A percentile compares a stretch with the other conserved stretches of the same genome.
These are phyloP conservation scores for Tenthredo amoena DNA, from an alignment of 2,888 invertebrate species.

Conservation along the genomic window DNA sequence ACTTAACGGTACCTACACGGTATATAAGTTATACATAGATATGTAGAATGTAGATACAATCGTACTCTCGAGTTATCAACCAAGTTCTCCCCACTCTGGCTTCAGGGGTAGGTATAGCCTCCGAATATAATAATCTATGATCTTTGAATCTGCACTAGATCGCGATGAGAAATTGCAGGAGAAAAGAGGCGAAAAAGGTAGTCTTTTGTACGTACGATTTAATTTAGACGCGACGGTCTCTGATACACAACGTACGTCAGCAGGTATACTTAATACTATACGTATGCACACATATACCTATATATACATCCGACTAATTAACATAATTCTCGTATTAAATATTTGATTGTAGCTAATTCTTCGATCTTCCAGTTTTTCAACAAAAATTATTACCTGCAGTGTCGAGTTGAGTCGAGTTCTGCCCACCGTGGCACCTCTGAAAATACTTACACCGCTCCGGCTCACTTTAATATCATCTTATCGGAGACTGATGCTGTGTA, in stretches of 20 bases:
- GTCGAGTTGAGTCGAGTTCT: neutral
- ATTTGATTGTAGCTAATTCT: neutral
- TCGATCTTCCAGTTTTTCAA: neutral
- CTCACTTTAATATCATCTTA: slow-evolving; percentile 25
- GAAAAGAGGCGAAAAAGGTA: no score
- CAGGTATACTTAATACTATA: no score
- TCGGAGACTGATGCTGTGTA: slow-evolving; percentile 6
- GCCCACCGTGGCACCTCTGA: neutral
- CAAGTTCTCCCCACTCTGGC: neutral
- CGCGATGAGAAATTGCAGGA: neutral
- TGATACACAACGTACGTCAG: no score
- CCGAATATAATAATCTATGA: neutral
- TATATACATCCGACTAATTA: no score
- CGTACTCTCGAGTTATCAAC: neutral
- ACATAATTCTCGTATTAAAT: no score
- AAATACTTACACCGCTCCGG: neutral
- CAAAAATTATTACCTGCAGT: neutral
- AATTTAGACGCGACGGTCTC: no score
- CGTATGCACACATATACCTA: no score
- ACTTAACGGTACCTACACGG: slow-evolving; percentile 8
- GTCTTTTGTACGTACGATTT: no score
- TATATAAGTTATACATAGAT: neutral
- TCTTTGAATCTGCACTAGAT: neutral
- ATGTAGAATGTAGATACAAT: neutral
- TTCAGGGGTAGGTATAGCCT: neutral